Evolutionary conservation across 2,888 invertebrate species (phyloP), one percentile per base, ranked within the genome.

Genomic region (Idaea biselata): DNA sequence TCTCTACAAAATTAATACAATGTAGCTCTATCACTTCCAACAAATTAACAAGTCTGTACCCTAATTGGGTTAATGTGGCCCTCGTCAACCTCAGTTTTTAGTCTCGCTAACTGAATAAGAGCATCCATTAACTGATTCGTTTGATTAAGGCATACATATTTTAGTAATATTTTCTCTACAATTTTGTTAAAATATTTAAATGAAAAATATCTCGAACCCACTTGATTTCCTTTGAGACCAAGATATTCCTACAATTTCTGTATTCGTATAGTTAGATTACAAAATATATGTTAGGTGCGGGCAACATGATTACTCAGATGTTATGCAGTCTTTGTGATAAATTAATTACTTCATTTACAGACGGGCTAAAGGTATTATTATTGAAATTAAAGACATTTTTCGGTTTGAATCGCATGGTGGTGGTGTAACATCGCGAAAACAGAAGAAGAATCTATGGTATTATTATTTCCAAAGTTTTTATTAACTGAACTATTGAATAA

Each of bases 171-270:
- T 44, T 44, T 44, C 44, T 44, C 44, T 5, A 44, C 44, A 11
- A 44, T 31, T 17, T 18, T 65, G 65, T 62, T 60, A 72, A 70
- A 72, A 70, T 68, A 71, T 71, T 67, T 65, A 68, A 68, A 63
- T 64, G 64, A 63, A 64, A 66, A 65, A 69, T 62, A 65, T 63
- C 62, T 64, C 56, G 65, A 66, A 65, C 67, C 67, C 63, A 63
- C 61, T 63, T 65, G 72, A 72, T 72, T 72, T 82, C 79, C 79
- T 77, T 63, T 55, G 77, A 75, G 75, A 67, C 62, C 76, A 77
- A 76, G 75, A 78, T 71, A 72, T 77, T 72, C 67, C 59, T 72
- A 72, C 68, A 70, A 64, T 71, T 73, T 72, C 73, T 74, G 68
- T 76, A 62, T 66, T 67, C 69, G 71, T 67, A 60, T 73, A 72